phyloP scores from a whole-genome alignment of 2,113 vertebrate genomes.

The Chrysemys picta region DNA sequence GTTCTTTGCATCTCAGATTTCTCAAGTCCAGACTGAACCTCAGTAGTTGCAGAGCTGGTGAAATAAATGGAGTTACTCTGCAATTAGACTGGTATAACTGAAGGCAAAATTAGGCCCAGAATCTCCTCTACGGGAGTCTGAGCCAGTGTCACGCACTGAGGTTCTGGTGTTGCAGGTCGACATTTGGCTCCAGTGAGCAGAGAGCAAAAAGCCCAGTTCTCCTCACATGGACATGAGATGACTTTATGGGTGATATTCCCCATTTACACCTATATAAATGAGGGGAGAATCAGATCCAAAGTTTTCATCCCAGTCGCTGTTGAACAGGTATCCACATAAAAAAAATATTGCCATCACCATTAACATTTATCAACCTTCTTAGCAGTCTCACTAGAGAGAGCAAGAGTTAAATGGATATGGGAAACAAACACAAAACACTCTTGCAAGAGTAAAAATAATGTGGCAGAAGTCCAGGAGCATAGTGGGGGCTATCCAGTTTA shows the following conservation, averaged over 20 bases:
- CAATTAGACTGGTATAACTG: not conserved
- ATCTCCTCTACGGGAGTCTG: not conserved
- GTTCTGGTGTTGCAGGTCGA: not conserved
- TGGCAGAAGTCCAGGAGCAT: not conserved
- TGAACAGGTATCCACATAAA: not conserved
- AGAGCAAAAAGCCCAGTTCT: not conserved
- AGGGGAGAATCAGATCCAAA: not conserved
- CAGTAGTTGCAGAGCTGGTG: not conserved
- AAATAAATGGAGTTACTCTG: not conserved
- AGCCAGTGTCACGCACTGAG: not conserved
- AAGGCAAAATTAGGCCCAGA: rapidly evolving
- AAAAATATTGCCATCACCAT: not conserved
- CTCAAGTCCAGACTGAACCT: not conserved
- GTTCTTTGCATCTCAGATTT: not conserved
- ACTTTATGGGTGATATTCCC: not conserved
- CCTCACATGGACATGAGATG: not conserved
- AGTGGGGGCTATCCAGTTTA: not conserved
- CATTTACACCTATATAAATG: not conserved
- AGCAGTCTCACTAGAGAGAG: not conserved
- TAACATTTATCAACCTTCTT: rapidly evolving
- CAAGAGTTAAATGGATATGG: not conserved
- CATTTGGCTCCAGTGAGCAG: not conserved
- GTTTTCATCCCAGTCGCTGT: not conserved
- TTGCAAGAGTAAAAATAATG: not conserved
- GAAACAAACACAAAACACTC: not conserved